Conservation (phyloP, 2,797 vertebrate genomes). For the Lophius americanus region DNA sequence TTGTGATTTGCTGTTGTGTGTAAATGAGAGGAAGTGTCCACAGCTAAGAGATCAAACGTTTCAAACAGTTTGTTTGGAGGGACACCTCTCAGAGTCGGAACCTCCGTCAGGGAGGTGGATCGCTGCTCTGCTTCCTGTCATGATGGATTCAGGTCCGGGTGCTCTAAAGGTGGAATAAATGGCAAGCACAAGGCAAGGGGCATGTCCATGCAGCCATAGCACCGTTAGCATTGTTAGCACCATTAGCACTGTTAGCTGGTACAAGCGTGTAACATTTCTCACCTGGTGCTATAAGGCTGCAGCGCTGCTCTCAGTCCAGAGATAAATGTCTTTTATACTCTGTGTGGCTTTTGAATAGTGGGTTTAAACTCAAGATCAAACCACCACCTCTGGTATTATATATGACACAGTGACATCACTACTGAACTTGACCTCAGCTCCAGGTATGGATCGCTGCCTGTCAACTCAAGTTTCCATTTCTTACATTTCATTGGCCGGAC, state of each 20-base stretch:
- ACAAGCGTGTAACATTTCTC: conserved; percentile 16
- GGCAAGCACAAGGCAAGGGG: conserved; percentile 50
- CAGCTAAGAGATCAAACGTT: conserved; percentile 26
- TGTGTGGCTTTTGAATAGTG: conserved; percentile 15
- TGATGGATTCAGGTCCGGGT: conserved; percentile 40
- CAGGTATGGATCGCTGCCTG: neutral
- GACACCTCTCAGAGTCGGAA: conserved; percentile 8
- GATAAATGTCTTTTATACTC: conserved; percentile 10
- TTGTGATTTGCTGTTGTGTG: conserved; percentile 38
- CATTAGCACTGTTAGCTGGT: conserved; percentile 60
- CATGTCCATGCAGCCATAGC: conserved; percentile 24
- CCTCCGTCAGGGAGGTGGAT: conserved; percentile 14
- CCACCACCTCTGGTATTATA: conserved; percentile 15
- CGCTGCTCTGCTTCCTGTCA: conserved; percentile 36
- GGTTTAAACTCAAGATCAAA: conserved; percentile 28
- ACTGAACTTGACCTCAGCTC: conserved; percentile 11
- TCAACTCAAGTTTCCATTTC: conserved; percentile 16
- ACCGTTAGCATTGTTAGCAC: conserved; percentile 1
- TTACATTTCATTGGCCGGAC: neutral
- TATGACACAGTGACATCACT: conserved; percentile 18
- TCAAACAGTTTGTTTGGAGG: conserved; percentile 1
- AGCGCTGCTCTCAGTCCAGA: conserved; percentile 20
- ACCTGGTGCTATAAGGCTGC: conserved; percentile 24
- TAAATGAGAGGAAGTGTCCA: conserved; percentile 39
- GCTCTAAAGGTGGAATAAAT: conserved; percentile 29